A percentile compares a stretch with the other conserved stretches of the same genome.
phyloP scores from a whole-genome alignment of 1,140 invertebrate genomes.

The Kradibia gibbosae region DNA sequence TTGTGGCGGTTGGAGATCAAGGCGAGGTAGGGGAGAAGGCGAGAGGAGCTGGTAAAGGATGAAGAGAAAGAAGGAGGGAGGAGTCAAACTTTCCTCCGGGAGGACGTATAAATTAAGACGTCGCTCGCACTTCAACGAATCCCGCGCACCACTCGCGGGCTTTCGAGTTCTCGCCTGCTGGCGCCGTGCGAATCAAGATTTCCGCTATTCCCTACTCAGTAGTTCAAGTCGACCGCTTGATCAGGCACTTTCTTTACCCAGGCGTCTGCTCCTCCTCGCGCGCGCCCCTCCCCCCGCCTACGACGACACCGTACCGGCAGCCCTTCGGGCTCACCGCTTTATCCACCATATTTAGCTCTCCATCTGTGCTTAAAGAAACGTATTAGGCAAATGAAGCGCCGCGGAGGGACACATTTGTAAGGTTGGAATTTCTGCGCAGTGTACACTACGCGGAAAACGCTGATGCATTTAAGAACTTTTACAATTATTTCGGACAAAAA shows the following conservation, averaged over 20 bases:
- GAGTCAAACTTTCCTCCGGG: neutral
- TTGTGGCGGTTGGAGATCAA: neutral
- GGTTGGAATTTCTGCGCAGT: neutral
- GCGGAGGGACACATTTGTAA: neutral
- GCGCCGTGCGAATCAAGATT: constrained; percentile 17
- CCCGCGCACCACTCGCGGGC: constrained; percentile 36
- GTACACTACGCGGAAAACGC: neutral
- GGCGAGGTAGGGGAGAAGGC: neutral
- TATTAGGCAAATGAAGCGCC: constrained; percentile 23
- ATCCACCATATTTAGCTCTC: neutral
- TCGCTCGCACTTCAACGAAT: constrained; percentile 25
- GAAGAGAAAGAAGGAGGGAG: too few species aligned
- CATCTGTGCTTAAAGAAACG: neutral
- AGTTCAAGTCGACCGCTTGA: constrained; percentile 30
- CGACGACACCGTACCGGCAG: too few species aligned
- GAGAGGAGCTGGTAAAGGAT: too few species aligned
- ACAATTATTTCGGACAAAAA: too few species aligned
- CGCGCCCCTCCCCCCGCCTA: too few species aligned
- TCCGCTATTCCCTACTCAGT: neutral
- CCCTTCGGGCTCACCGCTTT: too few species aligned
- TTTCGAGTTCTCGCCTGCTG: constrained; percentile 27
- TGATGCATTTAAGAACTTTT: neutral
- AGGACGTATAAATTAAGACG: constrained; percentile 44
- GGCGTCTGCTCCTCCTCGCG: too few species aligned
- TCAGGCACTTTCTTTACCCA: constrained; percentile 6